These are phyloP conservation scores for Listronotus bonariensis DNA, from an alignment of 1,140 invertebrate species.

Conservation along the genomic window DNA sequence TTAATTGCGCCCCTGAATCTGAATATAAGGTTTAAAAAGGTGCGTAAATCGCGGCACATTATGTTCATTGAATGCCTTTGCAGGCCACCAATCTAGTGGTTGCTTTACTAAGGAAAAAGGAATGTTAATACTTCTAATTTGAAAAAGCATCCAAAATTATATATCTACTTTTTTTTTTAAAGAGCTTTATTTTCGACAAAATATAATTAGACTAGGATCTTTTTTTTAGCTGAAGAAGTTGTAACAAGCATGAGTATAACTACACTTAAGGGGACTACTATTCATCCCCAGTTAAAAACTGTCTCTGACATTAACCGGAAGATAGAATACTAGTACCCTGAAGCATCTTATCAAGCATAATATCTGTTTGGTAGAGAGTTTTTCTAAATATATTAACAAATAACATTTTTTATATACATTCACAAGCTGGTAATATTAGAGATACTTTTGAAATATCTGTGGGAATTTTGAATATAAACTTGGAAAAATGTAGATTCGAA, in stretches of 20 bases:
- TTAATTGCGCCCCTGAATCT: no score
- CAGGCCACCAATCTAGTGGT: no score
- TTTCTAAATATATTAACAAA: constrained; percentile 34
- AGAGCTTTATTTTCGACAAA: no score
- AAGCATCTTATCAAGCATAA: constrained; percentile 36
- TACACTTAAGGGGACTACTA: no score
- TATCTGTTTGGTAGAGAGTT: constrained; percentile 27
- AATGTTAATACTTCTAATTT: constrained; percentile 1
- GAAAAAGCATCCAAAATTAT: no score
- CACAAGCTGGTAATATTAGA: constrained; percentile 19
- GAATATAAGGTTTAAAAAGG: no score
- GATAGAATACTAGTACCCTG: neutral
- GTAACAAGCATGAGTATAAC: constrained; percentile 7
- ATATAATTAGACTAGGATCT: neutral
- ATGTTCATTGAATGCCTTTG: no score
- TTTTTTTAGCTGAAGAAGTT: constrained; percentile 1
- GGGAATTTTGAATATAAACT: neutral
- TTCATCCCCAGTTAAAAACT: no score
- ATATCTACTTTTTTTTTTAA: no score
- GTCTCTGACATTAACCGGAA: no score
- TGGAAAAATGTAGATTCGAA: constrained; percentile 1
- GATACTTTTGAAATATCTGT: neutral
- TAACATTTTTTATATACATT: constrained; percentile 45
- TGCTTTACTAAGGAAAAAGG: neutral
- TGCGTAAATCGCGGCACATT: no score